phyloP scores from a whole-genome alignment of 1,140 invertebrate species.

The Teleogryllus occipitalis region DNA sequence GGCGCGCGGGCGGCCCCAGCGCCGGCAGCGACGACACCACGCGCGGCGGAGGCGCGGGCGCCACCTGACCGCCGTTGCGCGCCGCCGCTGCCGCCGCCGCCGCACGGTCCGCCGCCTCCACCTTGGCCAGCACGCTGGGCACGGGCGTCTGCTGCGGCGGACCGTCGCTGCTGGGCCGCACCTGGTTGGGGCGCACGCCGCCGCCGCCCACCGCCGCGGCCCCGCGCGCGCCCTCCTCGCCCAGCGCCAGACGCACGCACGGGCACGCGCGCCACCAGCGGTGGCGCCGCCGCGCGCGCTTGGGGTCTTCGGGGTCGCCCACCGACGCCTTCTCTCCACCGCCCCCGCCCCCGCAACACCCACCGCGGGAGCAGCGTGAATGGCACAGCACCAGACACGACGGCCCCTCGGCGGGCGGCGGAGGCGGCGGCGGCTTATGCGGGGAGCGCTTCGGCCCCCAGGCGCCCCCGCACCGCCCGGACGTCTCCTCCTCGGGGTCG shows the following conservation, averaged over 20 bases:
- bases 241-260: background rate
- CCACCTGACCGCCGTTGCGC: background rate
- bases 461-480: too few species aligned
- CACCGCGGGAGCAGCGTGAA: too few species aligned
- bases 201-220: too few species aligned
- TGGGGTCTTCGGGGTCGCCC: background rate
- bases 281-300: background rate
- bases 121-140: slow-evolving; percentile 31
- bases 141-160: slow-evolving; percentile 17
- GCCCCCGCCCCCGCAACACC: too few species aligned
- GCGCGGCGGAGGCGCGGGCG: background rate
- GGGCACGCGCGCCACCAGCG: background rate
- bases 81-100: background rate
- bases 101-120: slow-evolving; percentile 22
- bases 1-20: slow-evolving; percentile 27
- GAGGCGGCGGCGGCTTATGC: too few species aligned
- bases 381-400: too few species aligned
- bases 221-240: background rate
- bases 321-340: background rate
- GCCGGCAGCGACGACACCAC: slow-evolving; percentile 24
- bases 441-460: too few species aligned
- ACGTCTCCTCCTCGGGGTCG: background rate
- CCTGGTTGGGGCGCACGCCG: slow-evolving; percentile 6
- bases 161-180: slow-evolving; percentile 6
- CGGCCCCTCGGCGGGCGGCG: too few species aligned